A percentile compares a stretch with the other conserved stretches of the same genome.
Evolutionary conservation across 2,888 invertebrate genomes (phyloP).

Genomic region (Isoperla grammatica): DNA sequence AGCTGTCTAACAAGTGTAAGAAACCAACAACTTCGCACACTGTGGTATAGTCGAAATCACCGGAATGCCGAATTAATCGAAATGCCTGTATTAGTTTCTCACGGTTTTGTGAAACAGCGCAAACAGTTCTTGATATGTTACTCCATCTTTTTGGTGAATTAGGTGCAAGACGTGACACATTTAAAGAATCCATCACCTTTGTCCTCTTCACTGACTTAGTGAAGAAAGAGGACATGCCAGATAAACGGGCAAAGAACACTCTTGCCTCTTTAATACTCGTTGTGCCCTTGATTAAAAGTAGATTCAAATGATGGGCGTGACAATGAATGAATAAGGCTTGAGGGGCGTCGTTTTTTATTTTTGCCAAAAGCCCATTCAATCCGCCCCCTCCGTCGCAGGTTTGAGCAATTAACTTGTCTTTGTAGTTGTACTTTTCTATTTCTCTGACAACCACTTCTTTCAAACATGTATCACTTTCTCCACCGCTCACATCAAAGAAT

Average conservation of each 20-base stretch:
- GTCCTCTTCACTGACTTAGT: constrained; percentile 14
- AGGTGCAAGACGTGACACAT: constrained; percentile 5
- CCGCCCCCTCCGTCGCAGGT: constrained; percentile 21
- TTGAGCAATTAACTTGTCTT: constrained; percentile 26
- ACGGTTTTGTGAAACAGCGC: background rate
- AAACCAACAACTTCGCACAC: background rate
- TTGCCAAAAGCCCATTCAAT: constrained; percentile 21
- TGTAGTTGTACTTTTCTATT: constrained; percentile 4
- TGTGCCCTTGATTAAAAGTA: constrained; percentile 28
- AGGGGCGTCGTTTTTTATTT: constrained; percentile 12
- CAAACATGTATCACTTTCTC: constrained; percentile 1
- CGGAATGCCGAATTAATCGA: background rate
- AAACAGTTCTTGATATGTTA: constrained; percentile 10
- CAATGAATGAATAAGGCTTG: constrained; percentile 25
- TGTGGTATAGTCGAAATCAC: background rate
- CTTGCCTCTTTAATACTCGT: constrained; percentile 17
- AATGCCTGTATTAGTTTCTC: background rate
- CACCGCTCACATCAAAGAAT: constrained; percentile 14
- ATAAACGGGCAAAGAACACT: constrained; percentile 31
- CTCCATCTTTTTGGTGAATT: constrained; percentile 15
- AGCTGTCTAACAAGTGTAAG: background rate
- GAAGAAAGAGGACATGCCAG: constrained; percentile 20
- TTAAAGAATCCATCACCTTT: too few relatives aligned
- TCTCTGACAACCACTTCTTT: background rate
- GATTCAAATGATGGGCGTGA: constrained; percentile 30